Evolutionary conservation across 2,797 vertebrate species (phyloP).

Genomic region (Phoeniculus purpureus): DNA sequence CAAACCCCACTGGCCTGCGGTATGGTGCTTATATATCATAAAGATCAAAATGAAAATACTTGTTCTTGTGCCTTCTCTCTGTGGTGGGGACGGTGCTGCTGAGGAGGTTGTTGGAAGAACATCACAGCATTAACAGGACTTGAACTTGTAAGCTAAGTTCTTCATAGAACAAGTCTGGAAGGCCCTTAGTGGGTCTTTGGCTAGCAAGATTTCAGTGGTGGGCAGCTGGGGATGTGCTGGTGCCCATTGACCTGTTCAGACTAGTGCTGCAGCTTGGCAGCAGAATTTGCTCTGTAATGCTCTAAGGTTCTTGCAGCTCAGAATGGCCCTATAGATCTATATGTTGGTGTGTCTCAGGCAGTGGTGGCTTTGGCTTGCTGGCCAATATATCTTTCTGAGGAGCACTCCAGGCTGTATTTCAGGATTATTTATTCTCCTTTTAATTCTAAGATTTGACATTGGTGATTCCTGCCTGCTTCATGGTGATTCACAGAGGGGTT

Average conservation of each 20-base stretch:
- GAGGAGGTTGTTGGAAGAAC: not conserved
- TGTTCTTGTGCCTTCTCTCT: not conserved
- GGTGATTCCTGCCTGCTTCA: not conserved
- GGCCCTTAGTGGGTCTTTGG: not conserved
- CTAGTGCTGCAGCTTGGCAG: not conserved
- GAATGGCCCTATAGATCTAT: not conserved
- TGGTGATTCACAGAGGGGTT: not conserved
- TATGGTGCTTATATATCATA: constrained; percentile 32
- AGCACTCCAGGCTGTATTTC: not conserved
- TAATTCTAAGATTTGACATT: not conserved
- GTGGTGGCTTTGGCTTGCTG: not conserved
- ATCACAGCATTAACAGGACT: rapidly evolving
- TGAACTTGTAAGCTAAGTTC: not conserved
- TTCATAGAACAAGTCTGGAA: not conserved
- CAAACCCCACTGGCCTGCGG: constrained; percentile 86
- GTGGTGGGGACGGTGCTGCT: not conserved
- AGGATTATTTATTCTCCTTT: not conserved
- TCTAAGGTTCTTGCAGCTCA: rapidly evolving
- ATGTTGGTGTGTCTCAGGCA: not conserved
- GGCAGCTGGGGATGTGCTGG: not conserved
- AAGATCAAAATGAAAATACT: not conserved
- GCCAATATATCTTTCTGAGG: not conserved
- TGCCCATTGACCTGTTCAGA: not conserved
- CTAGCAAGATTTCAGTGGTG: not conserved
- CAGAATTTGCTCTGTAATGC: not conserved